Evolutionary conservation across 2,888 invertebrate genomes (phyloP), one percentile per base, ranked within the genome.

Genomic region (Lasioglossum figueresi): DNA sequence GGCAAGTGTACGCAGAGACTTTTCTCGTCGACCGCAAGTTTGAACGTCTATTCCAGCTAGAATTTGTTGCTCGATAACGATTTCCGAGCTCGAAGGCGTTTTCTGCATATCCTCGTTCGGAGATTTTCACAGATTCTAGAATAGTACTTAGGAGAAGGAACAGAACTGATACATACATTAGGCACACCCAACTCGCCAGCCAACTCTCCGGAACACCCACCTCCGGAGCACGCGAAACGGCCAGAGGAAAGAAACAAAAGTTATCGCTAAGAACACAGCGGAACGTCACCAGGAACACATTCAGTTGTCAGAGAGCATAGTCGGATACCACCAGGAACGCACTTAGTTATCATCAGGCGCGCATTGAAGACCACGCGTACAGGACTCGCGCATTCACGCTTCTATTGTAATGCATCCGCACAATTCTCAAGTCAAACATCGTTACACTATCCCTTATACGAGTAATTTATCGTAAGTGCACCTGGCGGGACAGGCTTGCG

Each of bases 391-490:
- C 70, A 63, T 78, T 84, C 48, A 56, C 59, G 23, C 31, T 43
- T 59, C 48, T 76, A 80, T 63, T 71, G 71, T 72, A 63, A 14
- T 59, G 77, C 77, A 66, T 43, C 52, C 68, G 68, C 82, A 27
- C 66, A 83, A 77, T 77, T 82, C 52, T 31, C 40, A 52, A 43
- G 31, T 43, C 73, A 68, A 68, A 73, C 82, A 73, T 82, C 78
- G 78, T 77, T 77, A 66, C 63, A 59, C 77, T 52, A 40, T 34
- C 34, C 71, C 72, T 52, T 72, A 37, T 45, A 43, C 27, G 75
- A 81, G 16, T 81, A 81, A 83, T 83, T 83, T 76, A 83, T 81
- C 68, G 52, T 27, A 40, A 52, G 56, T 72, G 73, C 43, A 52
- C 48, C 63, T 76, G 19, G 6, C 63, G 12, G 16, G 52, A 52